These are phyloP conservation scores for Bungarus multicinctus DNA, from an alignment of 2,113 vertebrate genomes.

Conservation along the genomic window DNA sequence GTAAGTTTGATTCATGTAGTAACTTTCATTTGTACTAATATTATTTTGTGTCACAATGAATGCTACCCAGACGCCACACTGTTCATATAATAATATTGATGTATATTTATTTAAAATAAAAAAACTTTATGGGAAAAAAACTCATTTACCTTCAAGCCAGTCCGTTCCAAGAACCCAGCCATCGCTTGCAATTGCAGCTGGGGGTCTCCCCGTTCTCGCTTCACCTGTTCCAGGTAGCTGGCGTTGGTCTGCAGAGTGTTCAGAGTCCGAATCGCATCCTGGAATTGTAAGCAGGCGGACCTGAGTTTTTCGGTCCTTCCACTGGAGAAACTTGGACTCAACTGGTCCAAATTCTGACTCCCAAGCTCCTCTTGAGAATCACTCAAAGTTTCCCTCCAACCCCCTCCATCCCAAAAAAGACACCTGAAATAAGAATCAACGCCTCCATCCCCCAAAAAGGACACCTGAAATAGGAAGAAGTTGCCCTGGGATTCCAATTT, in stretches of 20 bases:
- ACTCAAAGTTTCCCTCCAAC: not conserved
- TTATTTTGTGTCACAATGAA: too few relatives aligned
- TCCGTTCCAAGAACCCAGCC: constrained; percentile 78
- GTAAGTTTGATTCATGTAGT: too few relatives aligned
- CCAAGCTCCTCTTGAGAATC: not conserved
- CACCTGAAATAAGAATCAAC: not conserved
- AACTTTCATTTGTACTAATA: too few relatives aligned
- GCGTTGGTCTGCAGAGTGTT: constrained; percentile 96
- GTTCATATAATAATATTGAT: too few relatives aligned
- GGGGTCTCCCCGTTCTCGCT: constrained; percentile 73
- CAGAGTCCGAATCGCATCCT: constrained; percentile 91
- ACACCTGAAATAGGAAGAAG: not conserved
- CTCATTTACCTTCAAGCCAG: constrained; percentile 77
- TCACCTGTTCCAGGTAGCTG: constrained; percentile 82
- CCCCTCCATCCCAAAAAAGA: not conserved
- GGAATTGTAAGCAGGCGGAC: not conserved
- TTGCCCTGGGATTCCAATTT: not conserved
- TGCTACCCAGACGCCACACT: too few relatives aligned
- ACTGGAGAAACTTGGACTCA: not conserved
- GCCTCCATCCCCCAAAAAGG: not conserved
- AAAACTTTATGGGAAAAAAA: too few relatives aligned
- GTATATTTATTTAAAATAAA: too few relatives aligned
- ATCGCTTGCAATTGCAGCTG: constrained; percentile 84
- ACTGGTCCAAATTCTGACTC: not conserved
- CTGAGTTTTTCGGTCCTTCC: not conserved